Evolutionary conservation across 2,797 vertebrate genomes (phyloP), one percentile per base, ranked within the genome.

Genomic region (Halcyon badia): DNA sequence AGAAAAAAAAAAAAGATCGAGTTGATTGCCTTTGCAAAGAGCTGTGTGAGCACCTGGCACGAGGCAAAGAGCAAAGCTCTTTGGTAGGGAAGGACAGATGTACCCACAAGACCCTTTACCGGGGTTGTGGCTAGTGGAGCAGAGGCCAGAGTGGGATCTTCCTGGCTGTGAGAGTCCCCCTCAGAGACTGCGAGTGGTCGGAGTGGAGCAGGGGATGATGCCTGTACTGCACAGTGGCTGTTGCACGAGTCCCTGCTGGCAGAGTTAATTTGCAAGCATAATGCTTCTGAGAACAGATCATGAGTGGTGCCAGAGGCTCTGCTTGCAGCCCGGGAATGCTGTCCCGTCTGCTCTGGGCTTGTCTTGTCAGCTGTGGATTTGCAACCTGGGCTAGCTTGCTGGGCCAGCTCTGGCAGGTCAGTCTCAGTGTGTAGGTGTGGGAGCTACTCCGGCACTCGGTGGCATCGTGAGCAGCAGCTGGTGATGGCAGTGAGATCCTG

Each of bases 331-430:
- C 1, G 46, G 86, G 94, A 93, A 90, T 91, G 88, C 46, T 2
- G 88, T 69, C 69, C 65, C 0, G 13, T 88, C 88, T 94, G 73
- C 94, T 87, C 73, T 35, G 73, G 81, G 83, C 92, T 94, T 93
- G 90, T 94, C 83, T 88, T 69, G 52, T 93, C 95, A 95, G 83
- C 83, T 92, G 77, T 5, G 7, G 70, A 87, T 96, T 96, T 96
- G 95, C 94, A 96, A 86, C 37, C 88, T 26, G 76, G 93, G 80
- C 80, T 42, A 66, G 57, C 96, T 76, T 35, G 94, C 91, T 76
- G 66, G 94, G 83, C 96, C 83, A 93, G 94, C 92, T 93, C 77
- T 7, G 68, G 83, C 73, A 89, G 76, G 83, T 81, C 2, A 1
- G 22, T 66, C 61, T 64, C 75, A 37, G 41, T 48, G 72, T 88